A percentile compares a stretch with the other conserved stretches of the same genome.
Conservation (phyloP, 92 coral and sea anemone genomes). For the Pocillopora meandrina region DNA sequence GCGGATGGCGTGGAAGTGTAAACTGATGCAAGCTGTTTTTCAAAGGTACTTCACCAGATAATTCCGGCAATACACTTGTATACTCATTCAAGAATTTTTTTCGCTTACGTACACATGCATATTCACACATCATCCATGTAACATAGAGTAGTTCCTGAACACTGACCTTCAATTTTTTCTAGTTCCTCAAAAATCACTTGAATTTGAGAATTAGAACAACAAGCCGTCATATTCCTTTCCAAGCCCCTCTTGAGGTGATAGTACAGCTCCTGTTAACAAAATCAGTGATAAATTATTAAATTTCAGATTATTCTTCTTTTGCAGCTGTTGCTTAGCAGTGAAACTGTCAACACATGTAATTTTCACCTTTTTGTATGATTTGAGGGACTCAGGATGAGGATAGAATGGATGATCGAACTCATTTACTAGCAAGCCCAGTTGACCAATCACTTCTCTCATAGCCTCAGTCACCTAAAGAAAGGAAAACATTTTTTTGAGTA, state of each 20-base stretch:
- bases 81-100: too few species aligned
- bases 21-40: too few species aligned
- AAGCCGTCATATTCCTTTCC: constrained; percentile 86
- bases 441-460: constrained; percentile 97
- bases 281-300: background rate
- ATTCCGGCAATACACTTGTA: too few species aligned
- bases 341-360: background rate
- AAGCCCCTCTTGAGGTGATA: constrained; percentile 82
- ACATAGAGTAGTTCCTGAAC: background rate
- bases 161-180: constrained; percentile 83
- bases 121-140: too few species aligned
- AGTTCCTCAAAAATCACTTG: constrained; percentile 86
- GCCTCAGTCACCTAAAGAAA: constrained; percentile 88
- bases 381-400: constrained; percentile 91
- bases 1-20: too few species aligned
- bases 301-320: background rate
- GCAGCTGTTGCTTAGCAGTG: too few species aligned
- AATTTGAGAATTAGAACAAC: constrained; percentile 87
- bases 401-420: constrained; percentile 97
- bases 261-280: constrained; percentile 68
- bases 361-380: constrained; percentile 85
- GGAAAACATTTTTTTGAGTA: background rate
- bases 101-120: too few species aligned
- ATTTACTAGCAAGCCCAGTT: constrained; percentile 87
- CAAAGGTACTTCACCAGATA: too few species aligned